phyloP scores from a whole-genome alignment of 2,888 invertebrate genomes.

The Balanococcus diminutus region DNA sequence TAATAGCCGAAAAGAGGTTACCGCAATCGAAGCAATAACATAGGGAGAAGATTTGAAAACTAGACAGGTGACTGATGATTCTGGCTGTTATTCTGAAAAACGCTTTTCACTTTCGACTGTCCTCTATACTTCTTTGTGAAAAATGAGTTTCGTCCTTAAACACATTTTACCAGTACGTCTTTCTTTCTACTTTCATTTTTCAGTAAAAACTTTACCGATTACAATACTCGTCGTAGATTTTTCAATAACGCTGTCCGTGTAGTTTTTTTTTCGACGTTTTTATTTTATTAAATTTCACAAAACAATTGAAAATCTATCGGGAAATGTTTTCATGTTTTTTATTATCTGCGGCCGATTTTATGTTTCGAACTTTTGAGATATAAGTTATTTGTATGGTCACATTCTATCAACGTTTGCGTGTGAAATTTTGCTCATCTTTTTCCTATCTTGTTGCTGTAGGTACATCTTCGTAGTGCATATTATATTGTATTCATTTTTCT shows the following conservation, averaged over 20 bases:
- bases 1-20: not conserved
- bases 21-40: constrained; percentile 31
- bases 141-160: constrained; percentile 24
- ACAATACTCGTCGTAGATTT: not conserved
- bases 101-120: constrained; percentile 38
- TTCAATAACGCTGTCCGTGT: not conserved
- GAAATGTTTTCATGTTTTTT: constrained; percentile 24
- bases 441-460: too few species aligned
- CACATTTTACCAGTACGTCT: constrained; percentile 26
- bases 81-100: constrained; percentile 32
- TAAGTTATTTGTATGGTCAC: not conserved
- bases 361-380: not conserved
- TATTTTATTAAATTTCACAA: not conserved
- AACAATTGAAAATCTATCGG: constrained; percentile 34
- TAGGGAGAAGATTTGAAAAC: constrained; percentile 35
- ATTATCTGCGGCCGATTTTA: not conserved
- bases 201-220: constrained; percentile 4
- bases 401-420: not conserved
- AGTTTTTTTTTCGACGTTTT: not conserved
- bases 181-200: not conserved
- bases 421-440: not conserved
- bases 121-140: constrained; percentile 18
- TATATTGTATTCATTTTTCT: too few species aligned
- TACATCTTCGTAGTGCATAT: too few species aligned
- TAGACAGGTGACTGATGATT: constrained; percentile 38